A percentile compares a stretch with the other conserved stretches of the same genome.
phyloP scores from a whole-genome alignment of 2,888 invertebrate species.

The Brassicogethes aeneus region DNA sequence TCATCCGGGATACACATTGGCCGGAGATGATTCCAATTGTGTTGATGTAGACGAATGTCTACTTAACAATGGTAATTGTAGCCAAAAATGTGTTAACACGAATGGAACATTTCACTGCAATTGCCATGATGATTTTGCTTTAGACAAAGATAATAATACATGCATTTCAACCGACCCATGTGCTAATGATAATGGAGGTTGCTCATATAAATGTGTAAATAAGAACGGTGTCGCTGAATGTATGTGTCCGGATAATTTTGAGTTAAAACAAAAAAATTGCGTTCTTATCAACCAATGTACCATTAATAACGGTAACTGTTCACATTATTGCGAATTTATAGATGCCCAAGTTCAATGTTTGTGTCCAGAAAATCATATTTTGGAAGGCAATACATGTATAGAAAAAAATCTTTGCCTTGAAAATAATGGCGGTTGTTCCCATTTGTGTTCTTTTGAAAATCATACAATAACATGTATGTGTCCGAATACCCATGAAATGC shows the following conservation, averaged over 20 bases:
- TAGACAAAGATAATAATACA: slow-evolving; percentile 27
- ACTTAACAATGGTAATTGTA: slow-evolving; percentile 41
- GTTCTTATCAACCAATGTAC: slow-evolving; percentile 41
- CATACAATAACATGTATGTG: slow-evolving; percentile 48
- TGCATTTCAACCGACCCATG: slow-evolving; percentile 43
- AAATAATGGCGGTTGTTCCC: slow-evolving; percentile 51
- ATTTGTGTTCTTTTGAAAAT: slow-evolving; percentile 43
- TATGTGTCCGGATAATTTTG: slow-evolving; percentile 25
- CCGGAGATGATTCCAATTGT: slow-evolving; percentile 39
- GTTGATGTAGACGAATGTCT: slow-evolving; percentile 36
- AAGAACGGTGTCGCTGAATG: slow-evolving; percentile 45
- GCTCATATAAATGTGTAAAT: slow-evolving; percentile 27
- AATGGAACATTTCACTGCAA: slow-evolving; percentile 44
- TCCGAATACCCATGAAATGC: slow-evolving; percentile 41
- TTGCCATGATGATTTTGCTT: slow-evolving; percentile 41
- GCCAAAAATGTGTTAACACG: slow-evolving; percentile 46
- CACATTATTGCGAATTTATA: slow-evolving; percentile 43
- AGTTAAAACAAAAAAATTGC: slow-evolving; percentile 29
- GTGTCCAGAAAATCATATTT: slow-evolving; percentile 39
- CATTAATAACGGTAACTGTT: slow-evolving; percentile 45
- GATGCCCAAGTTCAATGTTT: slow-evolving; percentile 41
- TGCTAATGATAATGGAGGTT: slow-evolving; percentile 35
- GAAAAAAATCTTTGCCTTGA: slow-evolving; percentile 44
- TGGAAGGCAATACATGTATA: slow-evolving; percentile 32
- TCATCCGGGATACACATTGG: slow-evolving; percentile 41